phyloP scores from a whole-genome alignment of 1,140 invertebrate genomes.

The Tetramorium alpestre region DNA sequence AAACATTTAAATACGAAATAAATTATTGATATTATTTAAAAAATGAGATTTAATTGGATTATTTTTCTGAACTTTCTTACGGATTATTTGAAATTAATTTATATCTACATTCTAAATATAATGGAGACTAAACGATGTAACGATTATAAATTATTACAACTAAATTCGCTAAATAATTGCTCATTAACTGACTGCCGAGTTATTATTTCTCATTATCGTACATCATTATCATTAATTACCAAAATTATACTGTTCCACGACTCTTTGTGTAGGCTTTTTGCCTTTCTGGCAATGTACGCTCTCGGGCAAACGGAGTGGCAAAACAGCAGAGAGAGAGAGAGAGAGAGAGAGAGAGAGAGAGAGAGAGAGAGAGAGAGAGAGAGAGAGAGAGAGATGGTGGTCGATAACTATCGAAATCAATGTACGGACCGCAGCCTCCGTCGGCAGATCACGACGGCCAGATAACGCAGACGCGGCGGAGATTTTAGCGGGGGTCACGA shows the following conservation, averaged over 20 bases:
- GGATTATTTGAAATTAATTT: background rate
- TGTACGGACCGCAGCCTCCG: slow-evolving; percentile 50
- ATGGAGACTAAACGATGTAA: slow-evolving; percentile 16
- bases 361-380: background rate
- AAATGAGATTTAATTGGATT: background rate
- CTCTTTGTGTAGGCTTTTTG: slow-evolving; percentile 14
- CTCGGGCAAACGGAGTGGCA: slow-evolving; percentile 2
- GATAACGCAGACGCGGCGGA: slow-evolving; percentile 51
- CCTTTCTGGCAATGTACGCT: slow-evolving; percentile 24
- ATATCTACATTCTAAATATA: background rate
- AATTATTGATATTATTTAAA: background rate
- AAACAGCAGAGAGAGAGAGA: background rate
- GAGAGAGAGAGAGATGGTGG: background rate
- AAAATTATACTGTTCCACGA: slow-evolving; percentile 40
- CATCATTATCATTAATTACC: slow-evolving; percentile 57
- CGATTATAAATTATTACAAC: slow-evolving; percentile 51
- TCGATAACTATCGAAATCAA: slow-evolving; percentile 67
- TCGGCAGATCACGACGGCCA: slow-evolving; percentile 57
- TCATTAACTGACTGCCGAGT: slow-evolving; percentile 41
- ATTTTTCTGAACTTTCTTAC: background rate
- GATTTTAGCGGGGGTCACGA: slow-evolving; percentile 64
- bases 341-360: background rate
- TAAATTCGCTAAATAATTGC: slow-evolving; percentile 50
- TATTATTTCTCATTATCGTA: slow-evolving; percentile 55
- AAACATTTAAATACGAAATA: slow-evolving; percentile 1